Evolutionary conservation across 2,113 vertebrate genomes (phyloP).

Genomic region (Sceloporus undulatus): DNA sequence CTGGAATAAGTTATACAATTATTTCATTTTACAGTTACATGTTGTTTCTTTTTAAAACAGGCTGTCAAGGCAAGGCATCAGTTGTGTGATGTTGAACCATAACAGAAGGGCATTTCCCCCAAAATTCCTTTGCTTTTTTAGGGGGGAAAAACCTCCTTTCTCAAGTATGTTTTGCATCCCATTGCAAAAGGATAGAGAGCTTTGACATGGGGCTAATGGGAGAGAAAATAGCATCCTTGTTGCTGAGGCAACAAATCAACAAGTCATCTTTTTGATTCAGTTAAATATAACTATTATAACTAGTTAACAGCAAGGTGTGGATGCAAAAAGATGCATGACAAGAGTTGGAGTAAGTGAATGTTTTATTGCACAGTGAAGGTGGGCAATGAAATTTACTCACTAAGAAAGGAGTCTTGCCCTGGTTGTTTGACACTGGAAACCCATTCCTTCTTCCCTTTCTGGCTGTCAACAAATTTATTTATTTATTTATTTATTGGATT

Average conservation of each 20-base stretch:
- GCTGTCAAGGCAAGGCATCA: conserved; percentile 66
- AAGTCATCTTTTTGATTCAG: not conserved
- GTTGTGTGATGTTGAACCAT: not conserved
- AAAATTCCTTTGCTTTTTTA: not conserved
- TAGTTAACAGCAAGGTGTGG: not conserved
- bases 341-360: not conserved
- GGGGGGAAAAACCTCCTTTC: not conserved
- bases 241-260: not conserved
- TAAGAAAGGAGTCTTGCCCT: not conserved
- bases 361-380: not conserved
- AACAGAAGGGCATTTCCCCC: not conserved
- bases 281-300: no score
- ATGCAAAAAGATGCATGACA: not conserved
- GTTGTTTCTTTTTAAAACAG: conserved; percentile 62
- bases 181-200: not conserved
- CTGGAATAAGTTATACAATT: conserved; percentile 65
- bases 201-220: not conserved
- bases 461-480: no score
- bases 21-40: conserved; percentile 57
- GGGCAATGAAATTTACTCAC: not conserved
- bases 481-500: no score
- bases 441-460: not conserved
- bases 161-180: not conserved
- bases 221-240: not conserved
- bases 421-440: not conserved